Evolutionary conservation across 2,888 invertebrate species (phyloP), one percentile per base, ranked within the genome.

Genomic region (Graphium colonna): DNA sequence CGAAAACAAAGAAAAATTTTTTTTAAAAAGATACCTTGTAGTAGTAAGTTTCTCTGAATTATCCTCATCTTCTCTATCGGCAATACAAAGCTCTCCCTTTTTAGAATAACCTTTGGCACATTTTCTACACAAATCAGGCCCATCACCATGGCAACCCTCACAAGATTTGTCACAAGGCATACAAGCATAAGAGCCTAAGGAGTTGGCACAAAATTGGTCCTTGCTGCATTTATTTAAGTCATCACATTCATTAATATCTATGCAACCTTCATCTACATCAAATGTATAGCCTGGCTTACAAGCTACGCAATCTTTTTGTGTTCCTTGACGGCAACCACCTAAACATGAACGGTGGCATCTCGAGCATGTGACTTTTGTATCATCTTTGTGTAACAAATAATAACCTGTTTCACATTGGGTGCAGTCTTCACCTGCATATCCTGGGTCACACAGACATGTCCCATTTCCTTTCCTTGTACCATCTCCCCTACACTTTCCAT

Each of bases 391-490:
- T 0, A 95, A 91, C 65, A 93, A 90, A 74, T 94, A 97, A 71
- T 93, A 94, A 1, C 93, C 93, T n/a, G 82, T 73, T 10, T 91
- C 90, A 78, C 99, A 99, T n/a, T 91, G 82, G 50, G 94, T 91
- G 80, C 99, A 99, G 18, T 90, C 79, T 0, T 92, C 91, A 0
- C 97, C 97, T 0, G 77, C 69, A 74, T 98, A 98, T 0, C 97
- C 98, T 4, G 77, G 69, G 68, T 97, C 93, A 79, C 98, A 99
- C 10, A 91, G 83, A 73, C 99, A 99, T 57, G 94, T 93, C 0
- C 98, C 99, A 71, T 95, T 97, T 0, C 99, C 99, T 78, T 96
- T 96, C 40, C 98, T 91, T 0, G 97, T 98, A 0, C 98, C 98
- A 58, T 94, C 93, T 0, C 98, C 98, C 59, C 92, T 80, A 61